Conservation (phyloP, 2,888 invertebrate species). For the Stomorhina lunata region DNA sequence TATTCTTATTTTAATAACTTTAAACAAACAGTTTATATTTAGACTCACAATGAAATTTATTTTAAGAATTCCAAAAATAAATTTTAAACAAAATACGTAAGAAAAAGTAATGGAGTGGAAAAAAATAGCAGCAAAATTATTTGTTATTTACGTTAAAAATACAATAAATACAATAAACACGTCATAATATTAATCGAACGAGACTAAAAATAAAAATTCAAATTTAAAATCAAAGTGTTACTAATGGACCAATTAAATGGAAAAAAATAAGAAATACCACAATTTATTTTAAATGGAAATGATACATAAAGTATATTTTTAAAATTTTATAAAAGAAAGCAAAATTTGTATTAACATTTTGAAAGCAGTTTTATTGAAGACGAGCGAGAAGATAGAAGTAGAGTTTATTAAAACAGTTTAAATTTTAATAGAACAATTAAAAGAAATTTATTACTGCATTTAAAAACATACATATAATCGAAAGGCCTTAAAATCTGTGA, state of each 20-base stretch:
- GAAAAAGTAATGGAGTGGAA: background rate
- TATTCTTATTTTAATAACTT: background rate
- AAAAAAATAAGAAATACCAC: background rate
- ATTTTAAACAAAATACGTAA: constrained; percentile 18
- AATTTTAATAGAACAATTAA: background rate
- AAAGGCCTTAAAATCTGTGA: background rate
- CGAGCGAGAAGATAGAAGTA: background rate
- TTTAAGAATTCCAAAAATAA: constrained; percentile 28
- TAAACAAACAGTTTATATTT: background rate
- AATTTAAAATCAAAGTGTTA: background rate
- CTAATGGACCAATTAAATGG: background rate
- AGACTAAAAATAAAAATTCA: constrained; percentile 30
- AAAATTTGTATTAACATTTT: no score
- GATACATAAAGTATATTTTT: background rate
- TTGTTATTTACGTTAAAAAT: background rate
- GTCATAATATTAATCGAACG: constrained; percentile 20
- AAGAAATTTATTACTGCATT: background rate
- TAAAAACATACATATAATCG: background rate
- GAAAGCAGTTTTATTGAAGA: background rate
- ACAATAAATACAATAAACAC: constrained; percentile 9
- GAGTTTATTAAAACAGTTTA: no score
- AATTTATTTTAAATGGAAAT: background rate
- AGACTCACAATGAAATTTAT: constrained; percentile 20
- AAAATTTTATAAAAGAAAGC: background rate
- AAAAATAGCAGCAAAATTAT: background rate